Evolutionary conservation across 2,113 vertebrate genomes (phyloP), one percentile per base, ranked within the genome.

Genomic region (Vidua macroura): DNA sequence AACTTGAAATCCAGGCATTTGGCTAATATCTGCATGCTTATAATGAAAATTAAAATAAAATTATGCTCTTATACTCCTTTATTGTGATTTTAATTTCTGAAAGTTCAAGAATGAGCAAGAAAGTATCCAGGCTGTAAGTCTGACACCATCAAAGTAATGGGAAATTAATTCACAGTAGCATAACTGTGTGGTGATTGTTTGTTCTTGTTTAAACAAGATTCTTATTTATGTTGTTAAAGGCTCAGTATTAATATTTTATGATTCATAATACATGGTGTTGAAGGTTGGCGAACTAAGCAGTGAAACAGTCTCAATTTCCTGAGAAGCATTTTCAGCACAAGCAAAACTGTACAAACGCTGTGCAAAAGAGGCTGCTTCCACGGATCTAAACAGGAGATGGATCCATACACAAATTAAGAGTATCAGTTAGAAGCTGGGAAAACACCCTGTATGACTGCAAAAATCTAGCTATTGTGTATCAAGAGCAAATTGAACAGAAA

Each of bases 211-310:
- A 95, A 96, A 95, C 96, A 96, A 93, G 90, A 78, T 86, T 86
- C 83, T 93, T 96, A 92, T 96, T 96, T 97, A 69, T 78, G 79
- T 25, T 94, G 90, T 88, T 97, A 95, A 97, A 93, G 64, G 87
- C 76, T 95, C 52, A 39, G 58, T 76, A 92, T 97, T 93, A 97
- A 96, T 96, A 93, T 95, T 97, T 97, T 91, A 97, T 96, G 93
- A 90, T 90, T 97, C 90, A 94, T 95, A 94, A 93, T 44, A 94
- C 37, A 66, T 7, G 10, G 76, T 64, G 62, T 63, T 88, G 94
- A 92, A 94, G 92, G 69, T 69, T 92, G 83, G 85, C 3, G 73
- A 92, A 88, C 88, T 30, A 73, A 85, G 37, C 60, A 78, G 64
- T 21, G 82, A 92, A 92, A 4, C 25, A 93, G 70, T 23, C 7